Evolutionary conservation across 1,140 invertebrate species (phyloP), one percentile per base, ranked within the genome.

Genomic region (Drosophila guanche): DNA sequence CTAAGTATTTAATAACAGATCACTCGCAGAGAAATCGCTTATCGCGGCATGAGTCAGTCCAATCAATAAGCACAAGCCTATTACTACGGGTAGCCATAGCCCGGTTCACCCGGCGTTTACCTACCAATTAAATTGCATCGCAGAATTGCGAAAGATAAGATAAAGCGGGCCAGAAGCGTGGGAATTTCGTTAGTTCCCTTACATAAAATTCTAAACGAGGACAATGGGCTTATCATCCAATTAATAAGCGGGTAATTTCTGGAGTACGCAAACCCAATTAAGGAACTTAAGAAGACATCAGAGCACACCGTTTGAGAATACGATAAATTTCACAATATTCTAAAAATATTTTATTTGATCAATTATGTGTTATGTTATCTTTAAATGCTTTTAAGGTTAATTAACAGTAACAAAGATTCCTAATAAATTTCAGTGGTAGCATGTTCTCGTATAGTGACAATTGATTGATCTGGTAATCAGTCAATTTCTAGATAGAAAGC

Each of bases 1-100:
- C 77, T 81, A 83, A 79, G 77, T 60, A 72, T 72, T 81, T 80
- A 63, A 68, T 68, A 47, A 42, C 61, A 22, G 40, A 48, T 47
- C 47, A 55, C 10, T 23, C n/a, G 46, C 66, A 68, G 37, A 33
- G n/a, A 40, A 41, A 67, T 74, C 54, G 52, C 55, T 20, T 20
- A 16, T 14, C 3, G 5, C 5, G 12, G 43, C 47, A 37, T 48
- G 45, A n/a, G 56, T 12, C 27, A 7, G 16, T 12, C 50, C 41
- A 63, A 63, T 48, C 60, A 53, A 57, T 22, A 43, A 4, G 12
- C 27, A 25, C n/a, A 29, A 41, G 47, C 66, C 68, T 56, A 69
- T 68, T 25, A 54, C 7, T 69, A 37, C 41, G 12, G 40, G 77
- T 76, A 57, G 59, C 10, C 56, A 71, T 51, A 71, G 37, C 43